These are phyloP conservation scores for Trinorchestia longiramus DNA, from an alignment of 1,140 invertebrate genomes.

Conservation along the genomic window DNA sequence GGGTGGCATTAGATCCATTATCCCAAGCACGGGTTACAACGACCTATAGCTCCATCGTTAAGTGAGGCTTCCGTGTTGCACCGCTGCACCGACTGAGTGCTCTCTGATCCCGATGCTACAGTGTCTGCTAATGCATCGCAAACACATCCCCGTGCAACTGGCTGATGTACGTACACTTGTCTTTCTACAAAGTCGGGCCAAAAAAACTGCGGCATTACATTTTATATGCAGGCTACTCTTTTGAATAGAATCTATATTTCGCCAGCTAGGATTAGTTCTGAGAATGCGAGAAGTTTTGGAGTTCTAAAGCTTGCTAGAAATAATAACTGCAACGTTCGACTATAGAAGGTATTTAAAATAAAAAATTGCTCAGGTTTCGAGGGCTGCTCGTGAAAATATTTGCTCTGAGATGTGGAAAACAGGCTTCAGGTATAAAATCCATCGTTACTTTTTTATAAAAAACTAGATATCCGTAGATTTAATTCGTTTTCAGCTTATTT, in stretches of 20 bases:
- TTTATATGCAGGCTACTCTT: neutral
- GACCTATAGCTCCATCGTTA: neutral
- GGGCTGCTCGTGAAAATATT: neutral
- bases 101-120: constrained; percentile 14
- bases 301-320: neutral
- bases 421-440: neutral
- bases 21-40: constrained; percentile 4
- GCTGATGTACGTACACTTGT: neutral
- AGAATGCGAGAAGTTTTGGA: neutral
- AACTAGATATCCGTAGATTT: neutral
- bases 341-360: neutral
- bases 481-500: neutral
- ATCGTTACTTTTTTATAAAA: neutral
- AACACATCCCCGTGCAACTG: neutral
- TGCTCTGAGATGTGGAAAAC: neutral
- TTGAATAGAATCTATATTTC: neutral
- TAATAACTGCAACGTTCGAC: neutral
- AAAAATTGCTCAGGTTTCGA: neutral
- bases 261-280: neutral
- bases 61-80: neutral
- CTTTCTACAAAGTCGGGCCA: neutral
- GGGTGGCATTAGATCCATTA: constrained; percentile 33
- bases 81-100: neutral
- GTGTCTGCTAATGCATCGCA: constrained; percentile 11
- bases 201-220: neutral